These are phyloP conservation scores for Conchocele bisecta DNA, from an alignment of 2,888 invertebrate genomes.

Conservation along the genomic window DNA sequence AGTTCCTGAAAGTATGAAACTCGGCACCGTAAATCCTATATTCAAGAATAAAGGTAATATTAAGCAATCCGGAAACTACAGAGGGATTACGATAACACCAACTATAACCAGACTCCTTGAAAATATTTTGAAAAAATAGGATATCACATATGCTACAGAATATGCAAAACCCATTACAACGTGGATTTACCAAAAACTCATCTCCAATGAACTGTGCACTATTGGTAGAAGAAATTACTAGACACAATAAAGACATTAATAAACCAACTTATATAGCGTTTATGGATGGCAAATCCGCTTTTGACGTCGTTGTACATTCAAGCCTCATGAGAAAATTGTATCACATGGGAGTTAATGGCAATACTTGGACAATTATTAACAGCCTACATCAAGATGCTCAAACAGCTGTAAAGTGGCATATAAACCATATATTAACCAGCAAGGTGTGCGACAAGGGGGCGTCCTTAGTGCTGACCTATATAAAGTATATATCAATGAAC, in stretches of 20 bases:
- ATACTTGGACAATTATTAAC: not conserved
- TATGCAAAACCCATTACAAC: slow-evolving; percentile 2
- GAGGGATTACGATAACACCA: slow-evolving; percentile 5
- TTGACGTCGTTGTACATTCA: slow-evolving; percentile 7
- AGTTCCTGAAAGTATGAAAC: slow-evolving; percentile 1
- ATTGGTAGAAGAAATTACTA: not conserved
- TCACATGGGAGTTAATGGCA: not conserved
- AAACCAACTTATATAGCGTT: too few species aligned
- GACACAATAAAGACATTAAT: not conserved
- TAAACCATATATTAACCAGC: slow-evolving; percentile 1
- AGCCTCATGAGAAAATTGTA: slow-evolving; percentile 6
- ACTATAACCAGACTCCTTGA: not conserved
- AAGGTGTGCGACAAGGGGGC: slow-evolving; percentile 13
- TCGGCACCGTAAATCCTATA: not conserved
- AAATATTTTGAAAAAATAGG: not conserved
- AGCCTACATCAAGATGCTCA: slow-evolving; percentile 4
- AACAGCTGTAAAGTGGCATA: slow-evolving; percentile 3
- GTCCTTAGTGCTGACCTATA: slow-evolving; percentile 2
- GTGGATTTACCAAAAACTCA: slow-evolving; percentile 5
- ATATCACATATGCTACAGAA: not conserved
- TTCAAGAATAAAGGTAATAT: too few species aligned
- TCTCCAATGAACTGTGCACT: slow-evolving; percentile 9
- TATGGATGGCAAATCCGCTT: slow-evolving; percentile 8
- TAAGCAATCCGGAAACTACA: not conserved
- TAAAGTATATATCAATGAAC: slow-evolving; percentile 5